Conservation (phyloP, 1,140 invertebrate species). For the Paralvinella palmiformis region DNA sequence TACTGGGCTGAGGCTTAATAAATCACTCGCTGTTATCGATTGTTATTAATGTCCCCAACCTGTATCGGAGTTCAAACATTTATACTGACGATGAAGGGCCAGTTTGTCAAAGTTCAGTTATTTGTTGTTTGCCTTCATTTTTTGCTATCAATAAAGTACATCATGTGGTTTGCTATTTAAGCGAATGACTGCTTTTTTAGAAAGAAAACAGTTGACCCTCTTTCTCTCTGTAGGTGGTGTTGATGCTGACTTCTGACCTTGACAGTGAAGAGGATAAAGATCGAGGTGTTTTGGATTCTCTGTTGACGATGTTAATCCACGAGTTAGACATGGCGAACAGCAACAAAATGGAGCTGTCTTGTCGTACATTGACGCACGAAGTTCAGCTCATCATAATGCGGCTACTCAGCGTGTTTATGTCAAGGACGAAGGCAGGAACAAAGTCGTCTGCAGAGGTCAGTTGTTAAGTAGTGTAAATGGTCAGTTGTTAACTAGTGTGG, state of each 20-base stretch:
- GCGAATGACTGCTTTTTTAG: too few species aligned
- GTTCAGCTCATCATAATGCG: slow-evolving; percentile 84
- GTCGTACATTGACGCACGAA: slow-evolving; percentile 63
- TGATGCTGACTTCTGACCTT: slow-evolving; percentile 85
- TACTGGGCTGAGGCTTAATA: too few species aligned
- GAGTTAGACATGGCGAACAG: slow-evolving; percentile 65
- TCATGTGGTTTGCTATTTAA: too few species aligned
- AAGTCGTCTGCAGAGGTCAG: slow-evolving; percentile 57
- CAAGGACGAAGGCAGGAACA: slow-evolving; percentile 60
- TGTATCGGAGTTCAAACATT: too few species aligned
- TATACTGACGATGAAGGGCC: too few species aligned
- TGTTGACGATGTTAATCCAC: slow-evolving; percentile 67
- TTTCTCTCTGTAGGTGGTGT: slow-evolving; percentile 61
- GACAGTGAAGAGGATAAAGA: slow-evolving; percentile 72
- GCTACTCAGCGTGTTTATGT: slow-evolving; percentile 63
- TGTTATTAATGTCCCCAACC: too few species aligned
- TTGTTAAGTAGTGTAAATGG: slow-evolving; percentile 32
- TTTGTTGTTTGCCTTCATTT: too few species aligned
- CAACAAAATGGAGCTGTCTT: slow-evolving; percentile 52
- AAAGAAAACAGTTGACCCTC: too few species aligned
- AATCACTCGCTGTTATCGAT: too few species aligned
- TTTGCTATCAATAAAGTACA: too few species aligned
- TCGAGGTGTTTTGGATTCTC: slow-evolving; percentile 64
- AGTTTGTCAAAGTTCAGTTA: too few species aligned
- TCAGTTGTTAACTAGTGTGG: not conserved